phyloP scores from a whole-genome alignment of 1,140 invertebrate species.

The Drosophila prosaltans region DNA sequence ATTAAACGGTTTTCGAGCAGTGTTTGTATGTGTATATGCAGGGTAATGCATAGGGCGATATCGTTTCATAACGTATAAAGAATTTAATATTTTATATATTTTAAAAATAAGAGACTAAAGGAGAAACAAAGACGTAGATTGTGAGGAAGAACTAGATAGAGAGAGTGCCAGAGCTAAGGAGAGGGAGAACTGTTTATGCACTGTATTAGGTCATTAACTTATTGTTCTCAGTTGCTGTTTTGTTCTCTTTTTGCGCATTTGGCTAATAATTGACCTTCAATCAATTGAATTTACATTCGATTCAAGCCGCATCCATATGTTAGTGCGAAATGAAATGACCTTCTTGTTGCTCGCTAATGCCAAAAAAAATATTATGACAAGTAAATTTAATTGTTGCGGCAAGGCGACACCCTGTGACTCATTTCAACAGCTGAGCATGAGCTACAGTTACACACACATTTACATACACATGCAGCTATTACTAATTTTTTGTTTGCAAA shows the following conservation, averaged over 20 bases:
- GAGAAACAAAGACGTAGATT: background rate
- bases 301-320: background rate
- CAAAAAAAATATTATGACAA: background rate
- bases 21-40: no score
- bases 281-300: slow-evolving; percentile 3
- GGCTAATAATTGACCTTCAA: slow-evolving; percentile 4
- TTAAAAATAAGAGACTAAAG: background rate
- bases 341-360: background rate
- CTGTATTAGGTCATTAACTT: slow-evolving; percentile 4
- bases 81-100: background rate
- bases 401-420: slow-evolving; percentile 41
- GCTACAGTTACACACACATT: background rate
- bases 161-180: background rate
- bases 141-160: background rate
- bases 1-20: no score
- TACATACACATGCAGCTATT: slow-evolving; percentile 18
- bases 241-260: background rate
- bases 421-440: slow-evolving; percentile 31
- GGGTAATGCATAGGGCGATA: background rate
- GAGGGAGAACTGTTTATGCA: slow-evolving; percentile 1
- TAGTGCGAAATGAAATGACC: background rate
- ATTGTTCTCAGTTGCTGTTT: background rate
- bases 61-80: background rate
- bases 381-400: background rate
- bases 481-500: slow-evolving; percentile 54